Evolutionary conservation across 1,140 invertebrate species (phyloP).

Genomic region (Euglossa dilemma): DNA sequence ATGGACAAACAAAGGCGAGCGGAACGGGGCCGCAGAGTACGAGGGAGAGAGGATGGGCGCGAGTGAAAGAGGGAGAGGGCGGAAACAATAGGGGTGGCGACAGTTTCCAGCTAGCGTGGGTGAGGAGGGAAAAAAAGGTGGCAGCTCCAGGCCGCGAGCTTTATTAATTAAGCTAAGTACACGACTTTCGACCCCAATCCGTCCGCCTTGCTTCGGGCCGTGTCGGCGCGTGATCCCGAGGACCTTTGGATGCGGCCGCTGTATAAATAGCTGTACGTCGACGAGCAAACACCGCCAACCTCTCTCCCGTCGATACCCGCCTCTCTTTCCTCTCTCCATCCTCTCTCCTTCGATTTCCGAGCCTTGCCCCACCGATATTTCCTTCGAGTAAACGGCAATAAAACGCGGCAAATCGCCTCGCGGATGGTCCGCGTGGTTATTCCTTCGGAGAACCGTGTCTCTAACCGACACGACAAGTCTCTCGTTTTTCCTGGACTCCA

Average conservation of each 20-base stretch:
- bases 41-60: background rate
- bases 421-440: background rate
- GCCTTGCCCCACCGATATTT: too few relatives aligned
- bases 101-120: constrained; percentile 10
- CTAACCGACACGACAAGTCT: too few relatives aligned
- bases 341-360: background rate
- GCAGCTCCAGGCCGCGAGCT: constrained; percentile 21
- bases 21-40: background rate
- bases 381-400: too few relatives aligned
- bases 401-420: background rate
- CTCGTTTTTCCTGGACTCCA: background rate
- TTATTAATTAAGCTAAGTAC: constrained; percentile 59
- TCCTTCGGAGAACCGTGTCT: too few relatives aligned
- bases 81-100: constrained; percentile 28
- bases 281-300: background rate
- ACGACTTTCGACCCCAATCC: constrained; percentile 52
- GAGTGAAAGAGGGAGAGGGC: background rate
- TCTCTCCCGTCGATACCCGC: too few relatives aligned
- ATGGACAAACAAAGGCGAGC: constrained; percentile 29
- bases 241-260: constrained; percentile 14
- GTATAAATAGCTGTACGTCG: constrained; percentile 33
- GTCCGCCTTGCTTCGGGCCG: constrained; percentile 23
- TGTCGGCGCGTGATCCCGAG: constrained; percentile 27
- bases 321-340: too few relatives aligned
- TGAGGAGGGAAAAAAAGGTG: background rate